Evolutionary conservation across 1,140 invertebrate genomes (phyloP).

Genomic region (Archivesica marissinica): DNA sequence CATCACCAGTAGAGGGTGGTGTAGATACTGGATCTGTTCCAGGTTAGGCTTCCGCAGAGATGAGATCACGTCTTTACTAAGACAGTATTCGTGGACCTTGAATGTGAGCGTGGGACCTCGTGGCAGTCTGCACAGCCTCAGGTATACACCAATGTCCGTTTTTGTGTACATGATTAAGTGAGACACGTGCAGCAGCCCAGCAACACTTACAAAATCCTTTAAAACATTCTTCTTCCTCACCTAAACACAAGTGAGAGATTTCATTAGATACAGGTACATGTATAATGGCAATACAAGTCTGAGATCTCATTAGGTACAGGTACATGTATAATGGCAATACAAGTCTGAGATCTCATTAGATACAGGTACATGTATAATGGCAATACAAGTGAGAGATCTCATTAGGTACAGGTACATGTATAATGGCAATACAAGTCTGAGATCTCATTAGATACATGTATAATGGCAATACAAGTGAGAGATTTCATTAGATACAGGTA

Average conservation of each 20-base stretch:
- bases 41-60: constrained; percentile 90
- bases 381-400: too few species aligned
- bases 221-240: constrained; percentile 94
- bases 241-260: constrained; percentile 84
- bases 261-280: too few species aligned
- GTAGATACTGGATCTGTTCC: constrained; percentile 89
- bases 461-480: too few species aligned
- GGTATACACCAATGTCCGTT: constrained; percentile 91
- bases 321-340: too few species aligned
- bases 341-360: too few species aligned
- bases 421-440: too few species aligned
- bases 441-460: too few species aligned
- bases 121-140: constrained; percentile 92
- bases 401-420: too few species aligned
- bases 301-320: too few species aligned
- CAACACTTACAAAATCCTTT: constrained; percentile 96
- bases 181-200: constrained; percentile 94
- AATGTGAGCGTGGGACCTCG: constrained; percentile 91
- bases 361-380: too few species aligned
- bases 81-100: constrained; percentile 92
- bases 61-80: constrained; percentile 94
- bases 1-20: constrained; percentile 95
- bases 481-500: too few species aligned
- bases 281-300: too few species aligned
- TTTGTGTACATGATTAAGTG: constrained; percentile 95